Evolutionary conservation across 2,113 vertebrate genomes (phyloP).

Genomic region (Dendrocopos noguchii): DNA sequence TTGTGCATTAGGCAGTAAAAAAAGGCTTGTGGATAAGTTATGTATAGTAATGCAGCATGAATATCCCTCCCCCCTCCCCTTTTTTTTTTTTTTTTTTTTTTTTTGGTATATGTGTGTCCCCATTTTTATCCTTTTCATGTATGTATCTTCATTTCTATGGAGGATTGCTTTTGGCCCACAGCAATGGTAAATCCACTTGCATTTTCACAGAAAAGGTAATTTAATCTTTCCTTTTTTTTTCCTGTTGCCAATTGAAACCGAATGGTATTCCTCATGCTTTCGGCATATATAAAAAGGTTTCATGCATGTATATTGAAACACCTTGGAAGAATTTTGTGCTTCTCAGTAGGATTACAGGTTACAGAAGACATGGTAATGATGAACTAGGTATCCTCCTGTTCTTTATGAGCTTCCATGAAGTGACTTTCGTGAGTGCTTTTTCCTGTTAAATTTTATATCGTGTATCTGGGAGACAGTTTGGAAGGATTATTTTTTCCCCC

Average conservation of each 20-base stretch:
- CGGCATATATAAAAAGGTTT: slow-evolving; percentile 15
- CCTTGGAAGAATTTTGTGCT: slow-evolving; percentile 18
- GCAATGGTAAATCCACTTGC: slow-evolving; percentile 15
- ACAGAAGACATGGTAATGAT: slow-evolving; percentile 10
- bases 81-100: not conserved
- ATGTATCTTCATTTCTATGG: not conserved
- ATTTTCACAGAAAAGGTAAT: slow-evolving; percentile 23
- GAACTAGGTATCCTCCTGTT: slow-evolving; percentile 4
- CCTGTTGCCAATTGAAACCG: not conserved
- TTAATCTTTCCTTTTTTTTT: not conserved
- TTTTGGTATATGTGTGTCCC: not conserved
- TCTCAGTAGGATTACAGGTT: slow-evolving; percentile 19
- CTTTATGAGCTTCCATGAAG: slow-evolving; percentile 13
- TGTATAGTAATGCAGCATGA: slow-evolving; percentile 50
- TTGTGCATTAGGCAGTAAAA: slow-evolving; percentile 20
- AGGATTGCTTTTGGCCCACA: slow-evolving; percentile 27
- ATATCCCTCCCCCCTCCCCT: not conserved
- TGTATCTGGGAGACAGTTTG: not conserved
- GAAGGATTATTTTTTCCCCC: not conserved
- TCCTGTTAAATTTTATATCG: not conserved
- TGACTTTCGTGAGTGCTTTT: slow-evolving; percentile 15
- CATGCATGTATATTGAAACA: not conserved
- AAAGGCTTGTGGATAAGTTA: slow-evolving; percentile 17
- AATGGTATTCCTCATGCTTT: not conserved
- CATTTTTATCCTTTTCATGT: not conserved